phyloP scores from a whole-genome alignment of 2,888 invertebrate genomes.

The Colletes collaris region DNA sequence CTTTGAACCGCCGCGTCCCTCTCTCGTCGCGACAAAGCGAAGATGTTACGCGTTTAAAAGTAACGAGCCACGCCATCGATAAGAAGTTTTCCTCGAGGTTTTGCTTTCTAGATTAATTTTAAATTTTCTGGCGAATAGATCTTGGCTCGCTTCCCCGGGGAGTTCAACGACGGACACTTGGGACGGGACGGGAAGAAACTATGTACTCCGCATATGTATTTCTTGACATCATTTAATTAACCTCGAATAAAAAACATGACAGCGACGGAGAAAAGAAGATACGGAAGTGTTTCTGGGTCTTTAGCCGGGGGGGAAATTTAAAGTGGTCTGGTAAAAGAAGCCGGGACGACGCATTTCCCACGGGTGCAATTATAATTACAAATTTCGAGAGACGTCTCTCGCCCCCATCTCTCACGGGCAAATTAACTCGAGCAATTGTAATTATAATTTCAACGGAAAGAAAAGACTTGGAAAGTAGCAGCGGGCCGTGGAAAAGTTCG shows the following conservation, averaged over 20 bases:
- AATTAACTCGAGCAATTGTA: constrained; percentile 48
- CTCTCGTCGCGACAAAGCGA: too few relatives aligned
- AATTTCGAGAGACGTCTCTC: constrained; percentile 33
- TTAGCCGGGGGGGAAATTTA: constrained; percentile 14
- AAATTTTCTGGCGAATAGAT: neutral
- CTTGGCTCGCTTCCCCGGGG: neutral
- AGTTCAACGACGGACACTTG: neutral
- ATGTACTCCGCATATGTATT: neutral
- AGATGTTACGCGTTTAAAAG: too few relatives aligned
- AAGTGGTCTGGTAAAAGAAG: constrained; percentile 25
- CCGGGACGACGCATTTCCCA: constrained; percentile 14
- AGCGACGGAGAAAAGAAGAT: neutral
- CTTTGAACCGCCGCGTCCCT: too few relatives aligned
- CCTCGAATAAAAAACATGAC: constrained; percentile 16
- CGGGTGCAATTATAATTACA: constrained; percentile 49
- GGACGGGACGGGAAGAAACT: neutral
- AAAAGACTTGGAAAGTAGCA: constrained; percentile 36
- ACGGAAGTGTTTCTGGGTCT: neutral
- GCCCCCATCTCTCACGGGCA: neutral
- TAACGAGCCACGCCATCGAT: too few relatives aligned
- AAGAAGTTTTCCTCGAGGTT: too few relatives aligned
- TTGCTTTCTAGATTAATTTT: too few relatives aligned
- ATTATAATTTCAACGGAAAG: constrained; percentile 48
- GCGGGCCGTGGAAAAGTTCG: neutral
- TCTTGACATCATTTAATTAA: constrained; percentile 8